A percentile compares a stretch with the other conserved stretches of the same genome.
Evolutionary conservation across 2,888 invertebrate species (phyloP).

Genomic region (Petrolisthes cinctipes): DNA sequence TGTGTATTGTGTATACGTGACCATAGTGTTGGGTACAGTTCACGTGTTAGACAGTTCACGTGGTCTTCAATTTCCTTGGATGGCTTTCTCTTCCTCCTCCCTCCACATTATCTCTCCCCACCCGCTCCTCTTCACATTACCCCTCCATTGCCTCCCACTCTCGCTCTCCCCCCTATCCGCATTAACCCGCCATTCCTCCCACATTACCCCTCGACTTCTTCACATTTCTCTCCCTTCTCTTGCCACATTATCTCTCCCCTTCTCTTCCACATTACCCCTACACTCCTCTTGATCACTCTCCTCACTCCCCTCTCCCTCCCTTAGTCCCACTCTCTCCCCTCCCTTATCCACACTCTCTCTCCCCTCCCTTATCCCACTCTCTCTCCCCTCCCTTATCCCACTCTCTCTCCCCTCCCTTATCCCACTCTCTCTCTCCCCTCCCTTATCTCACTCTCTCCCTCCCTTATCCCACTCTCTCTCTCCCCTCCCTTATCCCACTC

Average conservation of each 20-base stretch:
- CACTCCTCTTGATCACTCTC: background rate
- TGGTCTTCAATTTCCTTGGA: background rate
- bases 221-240: background rate
- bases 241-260: background rate
- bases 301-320: conserved; percentile 13
- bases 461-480: background rate
- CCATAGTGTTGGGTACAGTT: too few species aligned
- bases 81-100: background rate
- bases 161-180: background rate
- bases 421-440: background rate
- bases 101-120: background rate
- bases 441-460: background rate
- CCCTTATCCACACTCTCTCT: background rate
- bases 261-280: background rate
- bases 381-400: conserved; percentile 5
- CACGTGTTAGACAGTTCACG: background rate
- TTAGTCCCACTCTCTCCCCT: background rate
- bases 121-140: background rate
- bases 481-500: background rate
- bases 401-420: background rate
- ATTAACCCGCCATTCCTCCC: too few species aligned
- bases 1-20: too few species aligned
- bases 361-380: conserved; percentile 1
- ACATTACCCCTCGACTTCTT: background rate
- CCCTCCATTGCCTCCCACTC: background rate